phyloP scores from a whole-genome alignment of 2,113 vertebrate genomes.

The Geococcyx californianus region DNA sequence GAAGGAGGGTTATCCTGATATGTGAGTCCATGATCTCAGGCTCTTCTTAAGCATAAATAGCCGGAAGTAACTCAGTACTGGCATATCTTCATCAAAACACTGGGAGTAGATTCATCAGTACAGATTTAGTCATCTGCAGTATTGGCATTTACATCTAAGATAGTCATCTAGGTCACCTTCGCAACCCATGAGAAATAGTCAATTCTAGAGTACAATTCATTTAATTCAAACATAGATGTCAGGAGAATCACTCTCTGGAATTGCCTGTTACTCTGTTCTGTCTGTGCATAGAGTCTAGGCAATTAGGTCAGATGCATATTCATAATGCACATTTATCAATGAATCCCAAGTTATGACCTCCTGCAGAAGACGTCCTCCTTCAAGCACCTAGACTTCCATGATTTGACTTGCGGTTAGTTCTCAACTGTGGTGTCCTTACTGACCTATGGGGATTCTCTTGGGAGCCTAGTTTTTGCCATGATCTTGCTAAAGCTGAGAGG shows the following conservation, averaged over 20 bases:
- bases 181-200: not conserved
- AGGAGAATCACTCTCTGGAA: not conserved
- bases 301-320: not conserved
- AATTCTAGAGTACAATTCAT: not conserved
- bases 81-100: conserved; percentile 6
- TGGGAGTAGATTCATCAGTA: not conserved
- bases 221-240: conserved; percentile 10
- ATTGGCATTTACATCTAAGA: conserved; percentile 23
- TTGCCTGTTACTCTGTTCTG: not conserved
- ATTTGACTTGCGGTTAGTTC: rapidly evolving
- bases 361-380: not conserved
- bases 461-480: not conserved
- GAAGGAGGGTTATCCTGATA: not conserved
- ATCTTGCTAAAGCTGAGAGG: not conserved
- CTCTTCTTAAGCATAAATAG: not conserved
- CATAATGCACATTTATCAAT: not conserved
- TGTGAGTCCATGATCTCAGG: not conserved
- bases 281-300: not conserved
- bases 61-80: not conserved
- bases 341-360: not conserved
- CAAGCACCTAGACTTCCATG: not conserved
- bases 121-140: conserved; percentile 4
- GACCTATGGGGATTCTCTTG: too few relatives aligned
- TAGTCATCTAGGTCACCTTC: conserved; percentile 43
- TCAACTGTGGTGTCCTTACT: not conserved